A percentile compares a stretch with the other conserved stretches of the same genome.
Evolutionary conservation across 2,113 vertebrate genomes (phyloP).

Genomic region (Craseonycteris thonglongyai): DNA sequence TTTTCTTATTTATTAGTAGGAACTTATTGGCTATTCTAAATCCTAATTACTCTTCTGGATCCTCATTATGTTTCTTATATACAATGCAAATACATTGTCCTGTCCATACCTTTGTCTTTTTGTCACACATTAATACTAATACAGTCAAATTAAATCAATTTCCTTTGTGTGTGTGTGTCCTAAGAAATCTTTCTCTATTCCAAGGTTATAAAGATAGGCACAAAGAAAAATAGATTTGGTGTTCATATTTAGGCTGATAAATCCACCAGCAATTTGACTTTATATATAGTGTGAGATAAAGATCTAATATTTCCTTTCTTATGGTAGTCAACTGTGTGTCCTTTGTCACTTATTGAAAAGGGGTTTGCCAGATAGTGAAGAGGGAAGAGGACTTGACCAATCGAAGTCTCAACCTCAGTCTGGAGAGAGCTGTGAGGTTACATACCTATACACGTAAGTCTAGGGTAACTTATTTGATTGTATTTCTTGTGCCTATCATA

Average conservation of each 20-base stretch:
- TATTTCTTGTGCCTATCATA: neutral
- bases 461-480: too few species aligned
- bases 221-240: neutral
- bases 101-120: neutral
- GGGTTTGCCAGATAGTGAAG: neutral
- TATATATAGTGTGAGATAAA: neutral
- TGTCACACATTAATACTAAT: neutral
- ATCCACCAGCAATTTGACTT: neutral
- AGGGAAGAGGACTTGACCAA: neutral
- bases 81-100: neutral
- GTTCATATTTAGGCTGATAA: neutral
- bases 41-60: neutral
- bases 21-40: neutral
- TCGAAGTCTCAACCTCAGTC: neutral
- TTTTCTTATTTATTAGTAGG: neutral
- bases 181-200: neutral
- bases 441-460: neutral
- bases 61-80: neutral
- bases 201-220: neutral
- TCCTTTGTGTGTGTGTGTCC: neutral
- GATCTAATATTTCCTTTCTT: neutral
- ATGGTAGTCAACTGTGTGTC: neutral
- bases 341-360: neutral
- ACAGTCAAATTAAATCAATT: neutral
- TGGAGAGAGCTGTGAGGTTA: neutral